Conservation (phyloP, 2,113 vertebrate species). For the Garra rufa region DNA sequence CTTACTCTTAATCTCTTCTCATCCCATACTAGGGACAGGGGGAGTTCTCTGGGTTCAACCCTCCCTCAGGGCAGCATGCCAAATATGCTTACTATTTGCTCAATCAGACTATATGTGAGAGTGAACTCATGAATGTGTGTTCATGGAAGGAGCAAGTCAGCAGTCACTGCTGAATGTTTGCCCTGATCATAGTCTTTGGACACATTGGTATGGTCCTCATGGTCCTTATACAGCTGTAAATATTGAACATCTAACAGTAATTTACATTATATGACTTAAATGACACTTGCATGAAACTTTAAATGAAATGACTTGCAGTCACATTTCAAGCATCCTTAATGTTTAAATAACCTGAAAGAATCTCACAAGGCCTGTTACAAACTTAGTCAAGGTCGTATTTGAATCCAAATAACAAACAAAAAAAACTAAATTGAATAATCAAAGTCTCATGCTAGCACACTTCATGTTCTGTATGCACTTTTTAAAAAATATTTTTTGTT, state of each 20-base stretch:
- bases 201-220: background rate
- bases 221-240: background rate
- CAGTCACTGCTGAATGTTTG: background rate
- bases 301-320: background rate
- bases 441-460: background rate
- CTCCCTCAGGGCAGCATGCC: too few relatives aligned
- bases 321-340: background rate
- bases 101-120: too few relatives aligned
- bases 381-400: too few relatives aligned
- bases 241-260: too few relatives aligned
- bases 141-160: background rate
- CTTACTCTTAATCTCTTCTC: too few relatives aligned
- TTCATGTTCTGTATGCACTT: background rate
- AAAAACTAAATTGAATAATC: background rate
- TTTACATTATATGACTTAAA: background rate
- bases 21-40: too few relatives aligned
- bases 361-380: too few relatives aligned
- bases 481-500: constrained; percentile 3
- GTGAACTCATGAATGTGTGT: too few relatives aligned
- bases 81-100: too few relatives aligned
- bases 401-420: background rate
- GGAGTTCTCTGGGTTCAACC: too few relatives aligned
- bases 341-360: too few relatives aligned
- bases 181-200: background rate
- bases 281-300: background rate